phyloP scores from a whole-genome alignment of 1,140 invertebrate species.

The Pseudomyrmex pallidus region DNA sequence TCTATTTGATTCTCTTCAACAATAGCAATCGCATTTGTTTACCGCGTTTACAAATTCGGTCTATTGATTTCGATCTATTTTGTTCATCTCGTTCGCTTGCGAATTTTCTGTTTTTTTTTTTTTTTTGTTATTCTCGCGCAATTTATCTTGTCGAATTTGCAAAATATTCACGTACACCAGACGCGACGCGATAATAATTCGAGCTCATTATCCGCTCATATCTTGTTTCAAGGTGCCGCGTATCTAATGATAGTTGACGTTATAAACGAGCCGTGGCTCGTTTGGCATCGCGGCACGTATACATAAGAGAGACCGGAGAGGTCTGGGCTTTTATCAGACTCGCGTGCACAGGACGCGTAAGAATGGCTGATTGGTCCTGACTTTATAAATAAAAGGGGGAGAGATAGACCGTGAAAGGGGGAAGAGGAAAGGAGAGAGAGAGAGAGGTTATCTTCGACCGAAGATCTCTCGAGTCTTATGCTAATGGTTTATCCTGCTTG shows the following conservation, averaged over 20 bases:
- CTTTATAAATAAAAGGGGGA: conserved; percentile 66
- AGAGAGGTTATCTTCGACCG: conserved; percentile 43
- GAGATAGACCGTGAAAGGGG: too few species aligned
- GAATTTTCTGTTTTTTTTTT: neutral
- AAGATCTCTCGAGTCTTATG: conserved; percentile 66
- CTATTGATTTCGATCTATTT: neutral
- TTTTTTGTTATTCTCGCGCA: neutral
- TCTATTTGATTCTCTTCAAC: conserved; percentile 25
- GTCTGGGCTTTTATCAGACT: conserved; percentile 42
- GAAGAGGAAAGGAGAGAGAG: too few species aligned
- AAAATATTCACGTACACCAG: neutral
- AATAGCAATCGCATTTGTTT: conserved; percentile 13
- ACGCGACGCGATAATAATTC: neutral
- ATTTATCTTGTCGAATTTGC: neutral
- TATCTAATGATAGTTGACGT: conserved; percentile 35
- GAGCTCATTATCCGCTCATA: neutral
- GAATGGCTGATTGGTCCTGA: conserved; percentile 55
- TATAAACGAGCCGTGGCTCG: conserved; percentile 6
- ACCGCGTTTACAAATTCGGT: conserved; percentile 25
- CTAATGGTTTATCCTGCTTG: conserved; percentile 64
- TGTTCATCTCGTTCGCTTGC: neutral
- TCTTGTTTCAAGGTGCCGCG: conserved; percentile 9
- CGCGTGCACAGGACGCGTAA: neutral
- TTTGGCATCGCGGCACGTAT: neutral
- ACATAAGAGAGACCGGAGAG: neutral